These are phyloP conservation scores for Bostrychus sinensis DNA, from an alignment of 2,113 vertebrate genomes.

Conservation along the genomic window DNA sequence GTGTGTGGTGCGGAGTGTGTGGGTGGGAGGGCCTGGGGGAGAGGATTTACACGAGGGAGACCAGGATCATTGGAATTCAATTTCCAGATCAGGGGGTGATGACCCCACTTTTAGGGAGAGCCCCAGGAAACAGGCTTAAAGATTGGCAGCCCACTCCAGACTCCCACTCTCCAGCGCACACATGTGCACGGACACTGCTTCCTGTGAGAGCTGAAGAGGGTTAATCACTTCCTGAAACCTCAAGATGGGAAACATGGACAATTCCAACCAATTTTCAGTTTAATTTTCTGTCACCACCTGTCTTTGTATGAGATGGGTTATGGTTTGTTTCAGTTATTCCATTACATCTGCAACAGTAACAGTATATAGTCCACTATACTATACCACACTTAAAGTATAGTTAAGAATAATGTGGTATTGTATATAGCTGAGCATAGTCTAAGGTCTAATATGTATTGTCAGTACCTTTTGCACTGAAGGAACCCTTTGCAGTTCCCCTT, in stretches of 20 bases:
- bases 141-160: constrained; percentile 55
- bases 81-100: constrained; percentile 73
- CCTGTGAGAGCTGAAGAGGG: constrained; percentile 50
- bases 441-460: too few relatives aligned
- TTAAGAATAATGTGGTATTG: too few relatives aligned
- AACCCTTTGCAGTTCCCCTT: too few relatives aligned
- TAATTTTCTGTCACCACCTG: constrained; percentile 11
- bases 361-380: not conserved
- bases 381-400: too few relatives aligned
- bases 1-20: constrained; percentile 34
- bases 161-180: constrained; percentile 46
- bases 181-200: constrained; percentile 36
- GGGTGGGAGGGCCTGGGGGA: constrained; percentile 50
- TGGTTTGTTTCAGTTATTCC: not conserved
- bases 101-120: constrained; percentile 71
- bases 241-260: constrained; percentile 14
- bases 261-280: constrained; percentile 37
- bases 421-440: too few relatives aligned
- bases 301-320: not conserved
- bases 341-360: too few relatives aligned
- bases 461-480: too few relatives aligned
- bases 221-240: constrained; percentile 74
- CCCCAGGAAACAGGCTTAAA: constrained; percentile 59
- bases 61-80: constrained; percentile 75
- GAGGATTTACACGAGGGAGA: constrained; percentile 55